A percentile compares a stretch with the other conserved stretches of the same genome.
phyloP scores from a whole-genome alignment of 2,797 vertebrate genomes.

The Melanotaenia nigrans region DNA sequence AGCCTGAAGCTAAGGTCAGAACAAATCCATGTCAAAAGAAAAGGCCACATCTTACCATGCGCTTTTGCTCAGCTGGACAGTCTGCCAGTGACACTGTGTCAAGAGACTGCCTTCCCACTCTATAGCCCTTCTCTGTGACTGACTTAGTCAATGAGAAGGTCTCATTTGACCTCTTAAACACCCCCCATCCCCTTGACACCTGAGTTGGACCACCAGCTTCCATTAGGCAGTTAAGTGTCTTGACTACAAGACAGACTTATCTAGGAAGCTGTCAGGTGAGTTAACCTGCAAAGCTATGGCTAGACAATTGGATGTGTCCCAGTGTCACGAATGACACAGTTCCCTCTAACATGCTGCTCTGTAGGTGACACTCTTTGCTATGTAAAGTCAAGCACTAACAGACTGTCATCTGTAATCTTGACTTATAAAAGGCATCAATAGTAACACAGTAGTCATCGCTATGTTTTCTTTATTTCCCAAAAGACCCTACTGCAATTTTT shows the following conservation, averaged over 20 bases:
- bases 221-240: conserved; percentile 75
- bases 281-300: conserved; percentile 75
- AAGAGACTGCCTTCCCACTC: conserved; percentile 72
- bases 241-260: conserved; percentile 79
- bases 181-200: conserved; percentile 77
- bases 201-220: conserved; percentile 77
- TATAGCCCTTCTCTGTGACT: conserved; percentile 72
- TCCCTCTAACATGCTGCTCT: conserved; percentile 61
- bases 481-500: background rate
- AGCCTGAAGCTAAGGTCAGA: conserved; percentile 76
- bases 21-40: conserved; percentile 80
- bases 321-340: conserved; percentile 75
- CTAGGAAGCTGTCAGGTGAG: conserved; percentile 80
- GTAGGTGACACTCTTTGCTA: conserved; percentile 66
- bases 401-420: conserved; percentile 54
- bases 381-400: conserved; percentile 61
- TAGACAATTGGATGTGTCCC: conserved; percentile 78
- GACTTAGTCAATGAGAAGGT: conserved; percentile 73
- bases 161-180: conserved; percentile 71
- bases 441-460: conserved; percentile 12
- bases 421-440: conserved; percentile 28
- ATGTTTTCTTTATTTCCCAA: background rate
- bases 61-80: conserved; percentile 77
- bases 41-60: conserved; percentile 78
- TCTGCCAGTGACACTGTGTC: conserved; percentile 74